Evolutionary conservation across 2,888 invertebrate genomes (phyloP).

Genomic region (Uloborus plumipes): DNA sequence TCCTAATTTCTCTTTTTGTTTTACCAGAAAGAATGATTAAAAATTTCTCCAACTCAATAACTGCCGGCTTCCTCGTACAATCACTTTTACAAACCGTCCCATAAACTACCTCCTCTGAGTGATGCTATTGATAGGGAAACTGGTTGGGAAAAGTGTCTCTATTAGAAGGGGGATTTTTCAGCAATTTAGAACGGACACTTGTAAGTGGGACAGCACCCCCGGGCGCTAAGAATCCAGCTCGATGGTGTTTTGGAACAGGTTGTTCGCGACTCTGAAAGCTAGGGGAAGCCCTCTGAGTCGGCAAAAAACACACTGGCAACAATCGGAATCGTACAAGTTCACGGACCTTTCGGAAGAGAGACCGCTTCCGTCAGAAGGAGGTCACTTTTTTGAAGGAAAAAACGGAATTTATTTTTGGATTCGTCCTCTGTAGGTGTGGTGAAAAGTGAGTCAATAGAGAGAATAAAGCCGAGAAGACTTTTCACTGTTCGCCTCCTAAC

Average conservation of each 20-base stretch:
- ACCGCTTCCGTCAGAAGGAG: conserved; percentile 42
- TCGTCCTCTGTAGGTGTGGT: conserved; percentile 51
- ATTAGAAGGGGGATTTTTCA: too few species aligned
- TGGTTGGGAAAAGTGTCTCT: too few species aligned
- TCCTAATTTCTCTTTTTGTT: too few species aligned
- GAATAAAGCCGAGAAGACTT: conserved; percentile 56
- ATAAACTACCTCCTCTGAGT: too few species aligned
- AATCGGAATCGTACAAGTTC: conserved; percentile 41
- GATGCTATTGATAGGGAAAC: too few species aligned
- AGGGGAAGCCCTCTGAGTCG: conserved; percentile 10
- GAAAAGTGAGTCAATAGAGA: conserved; percentile 49
- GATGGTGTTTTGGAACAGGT: conserved; percentile 36
- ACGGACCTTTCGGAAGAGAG: conserved; percentile 51
- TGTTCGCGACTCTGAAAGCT: neutral
- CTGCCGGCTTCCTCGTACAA: too few species aligned
- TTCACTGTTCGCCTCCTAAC: conserved; percentile 56
- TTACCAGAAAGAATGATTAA: too few species aligned
- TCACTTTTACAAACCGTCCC: too few species aligned
- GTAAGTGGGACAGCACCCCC: conserved; percentile 52
- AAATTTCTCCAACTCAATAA: too few species aligned
- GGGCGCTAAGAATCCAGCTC: conserved; percentile 25
- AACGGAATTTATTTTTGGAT: conserved; percentile 57
- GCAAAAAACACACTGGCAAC: conserved; percentile 23
- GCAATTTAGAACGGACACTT: too few species aligned
- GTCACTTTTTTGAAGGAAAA: conserved; percentile 59